A percentile compares a stretch with the other conserved stretches of the same genome.
Evolutionary conservation across 30 jellyfish, hydroid and myxozoan species (phyloP).

Genomic region (Mastigias papua): DNA sequence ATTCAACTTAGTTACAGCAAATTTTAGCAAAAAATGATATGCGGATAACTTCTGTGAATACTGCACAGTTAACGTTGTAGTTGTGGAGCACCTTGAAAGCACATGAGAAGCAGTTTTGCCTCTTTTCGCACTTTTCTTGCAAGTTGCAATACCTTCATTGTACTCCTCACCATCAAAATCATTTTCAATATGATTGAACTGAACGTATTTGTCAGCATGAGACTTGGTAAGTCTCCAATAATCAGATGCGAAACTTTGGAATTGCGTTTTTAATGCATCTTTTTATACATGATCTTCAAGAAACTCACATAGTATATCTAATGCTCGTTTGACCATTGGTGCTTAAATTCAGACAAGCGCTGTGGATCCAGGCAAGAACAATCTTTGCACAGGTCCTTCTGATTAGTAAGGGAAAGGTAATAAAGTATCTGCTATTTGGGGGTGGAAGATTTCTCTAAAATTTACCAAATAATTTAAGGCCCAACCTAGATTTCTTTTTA

Average conservation of each 20-base stretch:
- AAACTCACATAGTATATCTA: constrained; percentile 12
- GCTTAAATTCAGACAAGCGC: constrained; percentile 23
- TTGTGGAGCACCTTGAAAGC: background rate
- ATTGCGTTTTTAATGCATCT: constrained; percentile 5
- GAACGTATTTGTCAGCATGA: constrained; percentile 15
- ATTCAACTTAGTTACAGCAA: constrained; percentile 66
- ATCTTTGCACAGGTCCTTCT: constrained; percentile 39
- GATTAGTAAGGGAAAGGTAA: constrained; percentile 28
- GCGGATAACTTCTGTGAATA: background rate
- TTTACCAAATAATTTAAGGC: no score
- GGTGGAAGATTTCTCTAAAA: no score
- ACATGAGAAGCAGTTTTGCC: background rate
- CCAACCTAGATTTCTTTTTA: no score
- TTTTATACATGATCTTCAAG: background rate
- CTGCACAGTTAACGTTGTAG: background rate
- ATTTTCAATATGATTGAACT: background rate
- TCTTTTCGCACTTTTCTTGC: background rate
- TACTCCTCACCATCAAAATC: constrained; percentile 18
- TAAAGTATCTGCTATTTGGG: no score
- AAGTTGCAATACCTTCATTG: background rate
- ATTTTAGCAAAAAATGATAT: constrained; percentile 23
- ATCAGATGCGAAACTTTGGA: background rate
- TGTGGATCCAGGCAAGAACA: no score
- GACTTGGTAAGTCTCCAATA: constrained; percentile 31
- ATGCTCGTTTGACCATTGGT: constrained; percentile 1